These are phyloP conservation scores for Vulpes vulpes DNA, from an alignment of 2,113 vertebrate genomes.

Conservation along the genomic window DNA sequence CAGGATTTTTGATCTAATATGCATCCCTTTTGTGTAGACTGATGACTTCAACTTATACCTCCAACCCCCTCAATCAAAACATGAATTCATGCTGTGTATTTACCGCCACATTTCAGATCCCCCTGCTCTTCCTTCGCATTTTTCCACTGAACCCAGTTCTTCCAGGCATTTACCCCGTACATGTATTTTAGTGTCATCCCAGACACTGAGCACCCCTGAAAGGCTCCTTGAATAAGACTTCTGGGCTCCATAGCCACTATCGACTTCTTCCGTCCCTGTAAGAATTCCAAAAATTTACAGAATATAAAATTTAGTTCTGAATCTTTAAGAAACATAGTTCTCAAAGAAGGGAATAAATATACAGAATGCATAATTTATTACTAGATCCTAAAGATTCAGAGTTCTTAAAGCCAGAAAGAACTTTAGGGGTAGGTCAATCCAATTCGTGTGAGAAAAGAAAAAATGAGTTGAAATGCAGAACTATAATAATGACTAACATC, in stretches of 20 bases:
- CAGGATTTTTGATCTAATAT: background rate
- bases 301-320: conserved; percentile 52
- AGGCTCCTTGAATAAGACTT: conserved; percentile 86
- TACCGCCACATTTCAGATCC: conserved; percentile 92
- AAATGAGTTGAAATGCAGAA: background rate
- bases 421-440: background rate
- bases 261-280: conserved; percentile 91
- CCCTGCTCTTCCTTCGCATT: conserved; percentile 92
- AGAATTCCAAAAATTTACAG: conserved; percentile 65
- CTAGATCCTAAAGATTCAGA: conserved; percentile 24
- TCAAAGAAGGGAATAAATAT: conserved; percentile 46
- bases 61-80: background rate
- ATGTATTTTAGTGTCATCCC: conserved; percentile 93
- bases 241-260: conserved; percentile 85
- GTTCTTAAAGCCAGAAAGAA: background rate
- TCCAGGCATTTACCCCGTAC: conserved; percentile 98
- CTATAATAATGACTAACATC: conserved; percentile 24
- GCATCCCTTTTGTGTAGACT: background rate
- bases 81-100: conserved; percentile 18
- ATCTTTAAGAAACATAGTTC: conserved; percentile 39
- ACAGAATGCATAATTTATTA: conserved; percentile 2
- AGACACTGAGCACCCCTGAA: conserved; percentile 88
- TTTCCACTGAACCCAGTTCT: conserved; percentile 96
- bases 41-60: background rate
- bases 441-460: background rate